Conservation (phyloP, 2,888 invertebrate genomes). For the Xestia rhomboidea region DNA sequence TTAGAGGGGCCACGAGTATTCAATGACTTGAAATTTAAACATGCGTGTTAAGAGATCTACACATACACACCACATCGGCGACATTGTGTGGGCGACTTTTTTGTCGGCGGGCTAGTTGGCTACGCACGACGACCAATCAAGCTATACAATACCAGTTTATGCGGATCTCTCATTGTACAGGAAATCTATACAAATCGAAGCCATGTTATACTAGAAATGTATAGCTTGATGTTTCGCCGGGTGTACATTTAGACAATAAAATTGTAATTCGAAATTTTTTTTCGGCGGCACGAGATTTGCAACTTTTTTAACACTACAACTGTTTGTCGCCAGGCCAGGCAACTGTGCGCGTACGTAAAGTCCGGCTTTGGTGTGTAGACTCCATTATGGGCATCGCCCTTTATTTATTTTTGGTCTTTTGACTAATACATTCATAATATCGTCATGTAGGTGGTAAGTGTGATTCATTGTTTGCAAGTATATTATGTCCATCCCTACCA, state of each 20-base stretch:
- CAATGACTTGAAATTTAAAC: not conserved
- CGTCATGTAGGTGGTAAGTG: not conserved
- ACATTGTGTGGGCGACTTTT: not conserved
- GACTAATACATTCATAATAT: not conserved
- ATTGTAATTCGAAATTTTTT: not conserved
- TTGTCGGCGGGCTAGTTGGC: not conserved
- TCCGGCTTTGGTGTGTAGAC: not conserved
- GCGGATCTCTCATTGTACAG: too few relatives aligned
- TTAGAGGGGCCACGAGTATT: constrained; percentile 26
- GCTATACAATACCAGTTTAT: too few relatives aligned
- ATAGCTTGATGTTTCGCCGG: too few relatives aligned
- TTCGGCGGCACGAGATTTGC: not conserved
- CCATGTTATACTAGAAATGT: too few relatives aligned
- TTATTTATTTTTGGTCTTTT: not conserved
- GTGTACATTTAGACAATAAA: not conserved
- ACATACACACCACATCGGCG: not conserved
- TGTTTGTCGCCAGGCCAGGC: not conserved
- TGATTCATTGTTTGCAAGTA: constrained; percentile 19
- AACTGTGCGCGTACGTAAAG: not conserved
- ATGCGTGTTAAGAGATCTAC: not conserved
- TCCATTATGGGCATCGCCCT: constrained; percentile 22
- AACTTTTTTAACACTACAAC: not conserved
- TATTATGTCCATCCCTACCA: not conserved
- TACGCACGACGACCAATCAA: too few relatives aligned
- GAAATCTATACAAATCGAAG: too few relatives aligned